These are phyloP conservation scores for Myotis vivesi DNA, from an alignment of 2,797 vertebrate genomes.

Conservation along the genomic window DNA sequence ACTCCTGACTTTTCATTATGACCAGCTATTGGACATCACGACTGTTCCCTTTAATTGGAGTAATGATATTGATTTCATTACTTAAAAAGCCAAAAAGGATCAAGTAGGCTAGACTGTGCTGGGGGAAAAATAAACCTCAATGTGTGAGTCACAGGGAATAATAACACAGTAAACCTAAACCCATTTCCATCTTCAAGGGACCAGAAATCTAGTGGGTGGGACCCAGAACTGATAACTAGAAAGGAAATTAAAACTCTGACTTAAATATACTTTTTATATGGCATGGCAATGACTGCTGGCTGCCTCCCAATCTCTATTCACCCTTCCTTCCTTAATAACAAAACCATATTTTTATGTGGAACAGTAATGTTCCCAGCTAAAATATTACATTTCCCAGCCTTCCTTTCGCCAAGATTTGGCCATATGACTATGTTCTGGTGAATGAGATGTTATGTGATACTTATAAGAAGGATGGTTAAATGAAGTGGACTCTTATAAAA, in stretches of 20 bases:
- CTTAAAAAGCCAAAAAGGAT: constrained; percentile 32
- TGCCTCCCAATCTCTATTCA: background rate
- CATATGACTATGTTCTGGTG: background rate
- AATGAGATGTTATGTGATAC: background rate
- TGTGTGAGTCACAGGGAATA: constrained; percentile 32
- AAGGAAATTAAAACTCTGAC: background rate
- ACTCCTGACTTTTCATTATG: constrained; percentile 45
- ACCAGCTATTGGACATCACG: background rate
- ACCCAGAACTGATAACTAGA: constrained; percentile 11
- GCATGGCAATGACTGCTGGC: background rate
- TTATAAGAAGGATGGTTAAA: background rate
- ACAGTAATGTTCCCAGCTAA: background rate
- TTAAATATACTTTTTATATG: constrained; percentile 33
- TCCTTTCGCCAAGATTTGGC: background rate
- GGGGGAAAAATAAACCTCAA: constrained; percentile 5
- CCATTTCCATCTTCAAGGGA: constrained; percentile 21
- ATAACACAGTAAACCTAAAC: constrained; percentile 18
- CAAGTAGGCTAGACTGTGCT: constrained; percentile 18
- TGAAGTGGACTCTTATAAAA: background rate
- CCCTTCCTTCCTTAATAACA: background rate
- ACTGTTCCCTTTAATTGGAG: constrained; percentile 40
- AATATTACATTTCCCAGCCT: background rate
- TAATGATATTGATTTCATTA: constrained; percentile 49
- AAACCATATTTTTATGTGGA: constrained; percentile 27
- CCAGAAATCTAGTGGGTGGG: constrained; percentile 37